Evolutionary conservation across 2,888 invertebrate species (phyloP).

Genomic region (Hypsopygia costalis): DNA sequence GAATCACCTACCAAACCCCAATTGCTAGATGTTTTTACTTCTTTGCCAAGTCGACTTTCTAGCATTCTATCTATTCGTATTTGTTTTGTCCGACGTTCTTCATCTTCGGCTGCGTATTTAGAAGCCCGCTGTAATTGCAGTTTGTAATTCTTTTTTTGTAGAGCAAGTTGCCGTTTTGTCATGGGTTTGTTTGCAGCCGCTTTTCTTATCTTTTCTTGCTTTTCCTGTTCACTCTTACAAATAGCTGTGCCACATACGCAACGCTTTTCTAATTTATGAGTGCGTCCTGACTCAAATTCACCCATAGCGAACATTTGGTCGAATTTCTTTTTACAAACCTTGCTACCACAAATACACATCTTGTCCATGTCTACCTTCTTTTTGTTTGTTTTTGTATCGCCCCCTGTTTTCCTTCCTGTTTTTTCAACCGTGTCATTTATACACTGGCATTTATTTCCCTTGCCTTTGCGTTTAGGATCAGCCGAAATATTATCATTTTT

Average conservation of each 20-base stretch:
- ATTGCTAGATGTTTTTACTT: slow-evolving; percentile 14
- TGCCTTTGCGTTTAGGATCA: no score
- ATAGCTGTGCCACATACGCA: neutral
- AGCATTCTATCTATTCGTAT: no score
- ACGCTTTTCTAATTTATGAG: neutral
- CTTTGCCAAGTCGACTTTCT: neutral
- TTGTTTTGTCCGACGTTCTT: no score
- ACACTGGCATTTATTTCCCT: no score
- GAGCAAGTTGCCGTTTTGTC: no score
- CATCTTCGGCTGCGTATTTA: no score
- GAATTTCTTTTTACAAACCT: neutral
- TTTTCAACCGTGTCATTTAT: no score
- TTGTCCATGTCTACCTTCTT: neutral
- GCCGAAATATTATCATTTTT: no score
- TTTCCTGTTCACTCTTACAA: slow-evolving; percentile 8
- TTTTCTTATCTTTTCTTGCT: slow-evolving; percentile 8
- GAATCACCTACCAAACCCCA: slow-evolving; percentile 25
- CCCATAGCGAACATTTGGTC: no score
- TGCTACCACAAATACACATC: neutral
- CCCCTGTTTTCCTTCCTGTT: slow-evolving; percentile 11
- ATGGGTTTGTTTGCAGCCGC: no score
- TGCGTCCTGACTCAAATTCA: neutral
- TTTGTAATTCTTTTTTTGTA: no score
- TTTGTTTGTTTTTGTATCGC: slow-evolving; percentile 5
- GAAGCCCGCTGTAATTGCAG: no score